Conservation (phyloP, 2,888 invertebrate genomes). For the Eristalis arbustorum region DNA sequence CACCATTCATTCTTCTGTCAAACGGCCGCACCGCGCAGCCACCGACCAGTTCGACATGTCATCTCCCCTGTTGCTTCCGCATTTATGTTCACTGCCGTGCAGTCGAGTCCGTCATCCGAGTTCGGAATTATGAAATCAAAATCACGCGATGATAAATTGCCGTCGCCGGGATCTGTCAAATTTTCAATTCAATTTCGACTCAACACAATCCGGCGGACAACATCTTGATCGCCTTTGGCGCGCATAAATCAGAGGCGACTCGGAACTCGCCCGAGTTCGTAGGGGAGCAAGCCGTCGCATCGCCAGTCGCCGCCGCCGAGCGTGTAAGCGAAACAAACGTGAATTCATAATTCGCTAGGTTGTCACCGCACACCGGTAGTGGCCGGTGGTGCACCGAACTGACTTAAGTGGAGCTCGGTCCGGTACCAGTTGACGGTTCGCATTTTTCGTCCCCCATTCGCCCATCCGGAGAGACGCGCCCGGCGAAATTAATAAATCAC, state of each 20-base stretch:
- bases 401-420: conserved; percentile 44
- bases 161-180: conserved; percentile 41
- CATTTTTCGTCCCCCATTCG: not conserved
- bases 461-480: not conserved
- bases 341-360: conserved; percentile 59
- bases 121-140: conserved; percentile 27
- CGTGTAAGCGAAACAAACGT: conserved; percentile 30
- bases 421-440: conserved; percentile 37
- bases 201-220: conserved; percentile 27
- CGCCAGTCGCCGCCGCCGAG: not conserved
- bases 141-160: conserved; percentile 47
- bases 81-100: not conserved
- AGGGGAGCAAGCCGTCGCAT: no score
- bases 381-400: conserved; percentile 23
- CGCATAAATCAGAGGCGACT: conserved; percentile 32
- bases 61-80: conserved; percentile 5
- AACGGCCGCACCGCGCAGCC: not conserved
- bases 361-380: conserved; percentile 33
- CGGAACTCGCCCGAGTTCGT: not conserved
- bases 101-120: not conserved
- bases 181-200: conserved; percentile 52
- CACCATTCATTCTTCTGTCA: not conserved
- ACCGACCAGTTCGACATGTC: not conserved
- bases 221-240: conserved; percentile 53
- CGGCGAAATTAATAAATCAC: conserved; percentile 65